These are phyloP conservation scores for Trypoxylon attenuatum DNA, from an alignment of 2,888 invertebrate species.

Conservation along the genomic window DNA sequence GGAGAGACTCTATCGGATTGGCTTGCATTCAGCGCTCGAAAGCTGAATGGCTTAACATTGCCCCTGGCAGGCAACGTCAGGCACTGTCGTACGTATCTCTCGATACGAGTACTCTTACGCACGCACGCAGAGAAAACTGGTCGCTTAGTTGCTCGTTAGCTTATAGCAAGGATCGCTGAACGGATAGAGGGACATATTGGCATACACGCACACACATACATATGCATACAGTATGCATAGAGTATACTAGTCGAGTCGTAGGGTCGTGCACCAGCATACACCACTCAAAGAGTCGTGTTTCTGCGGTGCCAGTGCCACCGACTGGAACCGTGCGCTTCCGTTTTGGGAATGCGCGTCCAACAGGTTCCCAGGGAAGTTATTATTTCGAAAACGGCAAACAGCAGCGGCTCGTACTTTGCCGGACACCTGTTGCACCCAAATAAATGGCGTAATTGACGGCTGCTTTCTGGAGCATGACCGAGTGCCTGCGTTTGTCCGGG, in stretches of 20 bases:
- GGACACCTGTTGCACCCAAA: slow-evolving; percentile 62
- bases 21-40: slow-evolving; percentile 23
- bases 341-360: slow-evolving; percentile 34
- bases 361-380: slow-evolving; percentile 41
- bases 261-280: too few species aligned
- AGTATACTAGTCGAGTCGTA: not conserved
- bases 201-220: not conserved
- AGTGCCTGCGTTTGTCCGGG: slow-evolving; percentile 10
- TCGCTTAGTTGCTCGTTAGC: too few species aligned
- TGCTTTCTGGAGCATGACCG: slow-evolving; percentile 63
- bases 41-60: slow-evolving; percentile 17
- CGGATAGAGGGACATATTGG: too few species aligned
- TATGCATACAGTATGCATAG: not conserved
- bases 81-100: too few species aligned
- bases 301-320: slow-evolving; percentile 2
- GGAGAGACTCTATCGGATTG: too few species aligned
- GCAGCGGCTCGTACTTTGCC: slow-evolving; percentile 13
- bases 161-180: too few species aligned
- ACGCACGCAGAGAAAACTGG: slow-evolving; percentile 16
- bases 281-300: slow-evolving; percentile 22
- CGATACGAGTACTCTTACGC: not conserved
- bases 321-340: slow-evolving; percentile 46
- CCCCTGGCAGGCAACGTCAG: slow-evolving; percentile 2
- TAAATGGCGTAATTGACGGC: slow-evolving; percentile 62
- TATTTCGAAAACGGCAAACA: slow-evolving; percentile 46